Base-by-base conservation (phyloP, 2,797 vertebrate species). In the Acrossocheilus wenchowensis region DNA sequence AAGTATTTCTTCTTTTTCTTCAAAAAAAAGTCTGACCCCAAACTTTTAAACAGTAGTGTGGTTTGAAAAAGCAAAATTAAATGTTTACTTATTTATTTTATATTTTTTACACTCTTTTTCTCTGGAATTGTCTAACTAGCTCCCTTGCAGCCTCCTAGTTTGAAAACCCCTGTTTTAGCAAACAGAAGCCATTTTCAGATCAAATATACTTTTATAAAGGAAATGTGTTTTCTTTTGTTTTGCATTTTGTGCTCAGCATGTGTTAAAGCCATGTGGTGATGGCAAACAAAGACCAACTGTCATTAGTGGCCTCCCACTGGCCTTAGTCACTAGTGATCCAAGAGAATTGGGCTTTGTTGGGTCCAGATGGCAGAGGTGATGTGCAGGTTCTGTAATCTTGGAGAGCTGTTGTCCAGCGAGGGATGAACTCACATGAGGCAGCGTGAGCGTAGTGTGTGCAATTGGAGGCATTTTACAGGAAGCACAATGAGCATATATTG, bases 401-500 rank as follows among this genome's bases (percentile, higher is more conserved):
- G 6, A 83, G 60, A 84, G 57, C 60, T 68, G 45, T 41, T 68
- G 62, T 68, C 45, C 62, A 69, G 10, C 6, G 39, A 78, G n/a
- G 45, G 30, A 50, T 78, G 21, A 84, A 34, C 34, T 66, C 60
- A 19, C 57, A 26, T 34, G 54, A 41, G 21, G 30, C 30, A 48
- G 30, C 57, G 4, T 50, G 43, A 50, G 43, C 12, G 1, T 52
- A 21, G 3, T 26, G 9, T 66, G 82, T 26, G 26, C 23, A 77
- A 64, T 78, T 68, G 34, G 14, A 68, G 3, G 62, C 39, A 34
- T 66, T 66, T 66, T 52, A 52, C 60, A 69, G 57, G 73, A 19
- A 83, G 39, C 57, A 82, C 68, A 82, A 83, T 48, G 71, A 74
- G 54, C 57, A 77, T 36, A 77, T 75, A 26, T 26, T 34, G 26